phyloP scores from a whole-genome alignment of 2,797 vertebrate genomes.

The Thamnophis elegans region DNA sequence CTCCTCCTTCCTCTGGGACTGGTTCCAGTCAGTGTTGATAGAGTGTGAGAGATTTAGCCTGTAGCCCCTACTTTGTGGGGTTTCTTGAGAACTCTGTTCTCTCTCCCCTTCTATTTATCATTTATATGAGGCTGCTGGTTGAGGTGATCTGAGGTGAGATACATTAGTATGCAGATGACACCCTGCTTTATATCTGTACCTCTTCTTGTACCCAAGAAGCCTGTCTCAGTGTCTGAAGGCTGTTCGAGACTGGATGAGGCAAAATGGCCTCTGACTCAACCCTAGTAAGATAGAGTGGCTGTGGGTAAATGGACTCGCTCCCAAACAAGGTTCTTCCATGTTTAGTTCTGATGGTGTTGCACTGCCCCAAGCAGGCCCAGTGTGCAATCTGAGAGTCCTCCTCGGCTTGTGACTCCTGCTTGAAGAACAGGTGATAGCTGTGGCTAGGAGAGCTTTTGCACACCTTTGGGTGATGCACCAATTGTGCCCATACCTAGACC shows the following conservation, averaged over 20 bases:
- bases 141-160: neutral
- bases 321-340: neutral
- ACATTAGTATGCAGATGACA: neutral
- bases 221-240: neutral
- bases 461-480: neutral
- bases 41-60: neutral
- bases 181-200: neutral
- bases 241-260: neutral
- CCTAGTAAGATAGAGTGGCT: neutral
- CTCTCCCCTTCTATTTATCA: neutral
- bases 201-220: neutral
- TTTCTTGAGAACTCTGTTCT: neutral
- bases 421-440: neutral
- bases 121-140: neutral
- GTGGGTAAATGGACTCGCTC: neutral
- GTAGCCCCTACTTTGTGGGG: neutral
- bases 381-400: neutral
- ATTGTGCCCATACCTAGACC: neutral
- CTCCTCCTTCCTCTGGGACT: neutral
- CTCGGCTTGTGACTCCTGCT: neutral
- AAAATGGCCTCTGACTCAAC: neutral
- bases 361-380: neutral
- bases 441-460: neutral
- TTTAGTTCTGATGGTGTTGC: neutral
- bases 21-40: neutral